Conservation (phyloP, 2,113 vertebrate species). For the Struthio camelus region DNA sequence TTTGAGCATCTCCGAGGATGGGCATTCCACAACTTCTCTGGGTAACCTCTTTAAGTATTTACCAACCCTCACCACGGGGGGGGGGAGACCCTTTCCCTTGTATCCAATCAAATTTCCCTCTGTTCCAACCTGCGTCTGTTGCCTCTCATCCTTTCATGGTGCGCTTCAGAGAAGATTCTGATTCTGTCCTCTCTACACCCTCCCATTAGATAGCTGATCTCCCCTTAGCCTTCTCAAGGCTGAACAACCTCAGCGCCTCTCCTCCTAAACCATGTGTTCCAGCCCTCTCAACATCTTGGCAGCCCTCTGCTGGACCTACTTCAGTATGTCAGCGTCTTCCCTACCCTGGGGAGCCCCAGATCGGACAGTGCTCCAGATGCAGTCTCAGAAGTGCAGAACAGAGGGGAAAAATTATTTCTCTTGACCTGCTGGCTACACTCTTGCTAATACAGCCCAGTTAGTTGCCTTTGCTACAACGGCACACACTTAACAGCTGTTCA, state of each 20-base stretch:
- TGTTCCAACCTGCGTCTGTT: background rate
- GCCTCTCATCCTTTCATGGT: background rate
- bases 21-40: background rate
- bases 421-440: background rate
- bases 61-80: too few species aligned
- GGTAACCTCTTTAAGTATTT: background rate
- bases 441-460: background rate
- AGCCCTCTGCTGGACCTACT: background rate
- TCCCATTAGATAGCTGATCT: background rate
- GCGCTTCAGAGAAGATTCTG: background rate
- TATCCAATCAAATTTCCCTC: background rate
- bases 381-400: background rate
- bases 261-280: fast-evolving
- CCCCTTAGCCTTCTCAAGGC: background rate
- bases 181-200: background rate
- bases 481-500: background rate
- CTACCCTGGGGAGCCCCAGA: background rate
- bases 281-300: background rate
- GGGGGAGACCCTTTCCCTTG: background rate
- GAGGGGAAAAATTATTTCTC: background rate
- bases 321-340: fast-evolving
- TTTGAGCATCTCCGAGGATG: background rate
- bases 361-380: background rate
- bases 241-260: background rate
- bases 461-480: background rate